Evolutionary conservation across 2,888 invertebrate genomes (phyloP), one percentile per base, ranked within the genome.

Genomic region (Oxyscelio sp.): DNA sequence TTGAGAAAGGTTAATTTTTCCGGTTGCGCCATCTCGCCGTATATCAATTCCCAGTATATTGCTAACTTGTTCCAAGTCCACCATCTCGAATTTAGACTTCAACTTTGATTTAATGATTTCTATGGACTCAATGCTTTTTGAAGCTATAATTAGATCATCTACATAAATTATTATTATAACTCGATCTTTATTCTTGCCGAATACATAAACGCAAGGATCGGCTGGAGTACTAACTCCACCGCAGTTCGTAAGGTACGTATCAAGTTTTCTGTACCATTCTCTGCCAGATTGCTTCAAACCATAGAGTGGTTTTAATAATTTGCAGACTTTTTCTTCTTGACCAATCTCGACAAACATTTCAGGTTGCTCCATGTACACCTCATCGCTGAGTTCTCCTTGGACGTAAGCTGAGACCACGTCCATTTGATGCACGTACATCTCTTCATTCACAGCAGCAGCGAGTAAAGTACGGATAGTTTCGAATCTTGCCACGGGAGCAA

Each of bases 171-270:
- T 34, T 65, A 78, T 52, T 6, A 79, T 48, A 3, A 78, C 38
- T 70, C 19, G 63, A 54, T 80, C 61, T 5, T 63, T 54, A 5
- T 24, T 21, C 6, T 74, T 15, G 8, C 40, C 21, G 15, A 19
- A 24, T 19, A 83, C 70, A 24, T 83, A 87, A 8, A 86, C 81
- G 43, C 88, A 86, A 0, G 84, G 86, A 65, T 81, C 70, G n/a
- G 77, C 74, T 40, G 43, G 24, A 15, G 84, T 70, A 45, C 45
- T 56, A 24, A 15, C 50, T 0, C 58, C 43, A 21, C 48, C 77
- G 13, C 24, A 59, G 6, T 45, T 58, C 6, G 0, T 43, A 0
- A 78, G 22, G 21, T 21, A 70, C 19, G 24, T 58, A 19, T 82
- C 74, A 15, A 85, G 24, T 65, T 82, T 78, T 2, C 22, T 45